Base-by-base conservation (phyloP, 2,113 vertebrate genomes). In the Morone saxatilis region DNA sequence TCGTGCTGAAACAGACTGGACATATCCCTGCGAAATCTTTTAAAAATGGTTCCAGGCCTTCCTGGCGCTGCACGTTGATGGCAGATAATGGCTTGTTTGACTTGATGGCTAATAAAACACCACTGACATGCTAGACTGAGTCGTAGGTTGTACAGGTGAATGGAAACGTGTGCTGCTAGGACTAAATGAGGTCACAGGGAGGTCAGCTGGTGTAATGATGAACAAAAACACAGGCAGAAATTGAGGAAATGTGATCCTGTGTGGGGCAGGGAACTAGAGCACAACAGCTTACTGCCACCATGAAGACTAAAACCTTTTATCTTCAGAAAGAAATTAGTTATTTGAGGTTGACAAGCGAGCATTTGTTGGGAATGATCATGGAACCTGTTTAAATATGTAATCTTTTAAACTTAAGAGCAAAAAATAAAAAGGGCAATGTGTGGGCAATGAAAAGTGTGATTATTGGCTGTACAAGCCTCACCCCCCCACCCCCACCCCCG, bases 1-100 rank as follows among this genome's bases (percentile, higher is more conserved):
- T n/a, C 0, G 1, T 2, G 6, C 67, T 61, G 47, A n/a, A 57
- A 76, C 74, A 36, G 68, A 54, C 54, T 68, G 76, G 67, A 54
- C 56, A 17, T 43, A 76, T 83, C 78, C 31, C 70, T 47, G 70
- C 36, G 31, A 84, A 76, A 62, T 65, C 71, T 63, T 41, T 81
- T 14, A 22, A 80, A 88, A 86, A 71, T 22, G 61, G 6, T 90
- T 86, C 87, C 89, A 91, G 88, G 77, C 74, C 43, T 80, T 76
- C 70, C 71, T 76, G 73, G 67, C 74, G 9, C 61, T 7, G 63
- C 54, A 10, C n/a, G 38, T 45, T 43, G 72, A 88, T 80, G 7
- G 72, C 71, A 71, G 82, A 81, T 87, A 90, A 89, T 65, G 77
- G 12, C 69, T 86, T 61, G 76, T 83, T 89, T 71, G 80, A 78